These are phyloP conservation scores for Ophion slaviceki DNA, from an alignment of 2,888 invertebrate species.

Conservation along the genomic window DNA sequence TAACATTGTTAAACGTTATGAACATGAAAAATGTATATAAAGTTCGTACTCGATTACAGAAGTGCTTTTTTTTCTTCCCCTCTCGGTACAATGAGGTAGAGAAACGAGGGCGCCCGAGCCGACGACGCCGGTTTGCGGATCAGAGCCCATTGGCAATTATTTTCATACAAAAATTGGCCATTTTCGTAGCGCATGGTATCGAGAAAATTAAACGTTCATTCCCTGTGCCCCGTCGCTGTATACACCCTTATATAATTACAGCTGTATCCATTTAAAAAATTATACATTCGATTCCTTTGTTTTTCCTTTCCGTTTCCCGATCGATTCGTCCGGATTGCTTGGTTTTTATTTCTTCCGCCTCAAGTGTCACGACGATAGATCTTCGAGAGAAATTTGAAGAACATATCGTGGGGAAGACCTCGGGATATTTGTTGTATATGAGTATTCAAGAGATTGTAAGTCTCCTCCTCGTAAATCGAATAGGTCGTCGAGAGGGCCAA, in stretches of 20 bases:
- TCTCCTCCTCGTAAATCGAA: conserved; percentile 92
- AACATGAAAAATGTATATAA: conserved; percentile 18
- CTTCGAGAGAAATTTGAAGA: conserved; percentile 92
- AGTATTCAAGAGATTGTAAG: conserved; percentile 91
- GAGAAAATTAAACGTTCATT: background rate
- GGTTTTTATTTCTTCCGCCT: conserved; percentile 63
- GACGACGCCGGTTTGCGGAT: background rate
- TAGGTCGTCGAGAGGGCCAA: conserved; percentile 91
- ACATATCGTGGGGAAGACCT: conserved; percentile 91
- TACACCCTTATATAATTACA: background rate
- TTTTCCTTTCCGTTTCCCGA: background rate
- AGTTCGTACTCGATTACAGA: conserved; percentile 14
- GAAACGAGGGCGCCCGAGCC: background rate
- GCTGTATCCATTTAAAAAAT: background rate
- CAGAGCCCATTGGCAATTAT: background rate
- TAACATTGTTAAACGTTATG: background rate
- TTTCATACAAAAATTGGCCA: conserved; percentile 4
- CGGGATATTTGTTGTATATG: conserved; percentile 94
- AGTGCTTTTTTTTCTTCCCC: background rate
- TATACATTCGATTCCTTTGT: conserved; percentile 4
- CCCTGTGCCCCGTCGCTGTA: background rate
- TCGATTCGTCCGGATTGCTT: background rate
- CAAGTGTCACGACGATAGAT: conserved; percentile 90
- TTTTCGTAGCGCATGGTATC: background rate
- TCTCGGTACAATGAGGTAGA: conserved; percentile 20